A percentile compares a stretch with the other conserved stretches of the same genome.
These are phyloP conservation scores for Ornithoptera priamus DNA, from an alignment of 2,888 invertebrate species.

Conservation along the genomic window DNA sequence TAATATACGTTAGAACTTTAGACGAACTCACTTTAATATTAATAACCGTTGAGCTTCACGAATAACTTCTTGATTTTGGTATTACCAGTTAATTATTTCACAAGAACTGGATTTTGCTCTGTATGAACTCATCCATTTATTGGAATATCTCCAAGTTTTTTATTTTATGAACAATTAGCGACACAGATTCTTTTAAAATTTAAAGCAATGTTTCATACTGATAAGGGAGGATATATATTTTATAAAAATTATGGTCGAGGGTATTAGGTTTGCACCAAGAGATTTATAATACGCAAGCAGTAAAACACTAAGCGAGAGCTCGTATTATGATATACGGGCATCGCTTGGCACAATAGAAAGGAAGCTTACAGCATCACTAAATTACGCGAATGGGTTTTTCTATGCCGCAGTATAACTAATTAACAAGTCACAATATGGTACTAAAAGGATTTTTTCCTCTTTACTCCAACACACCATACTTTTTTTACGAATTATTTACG, in stretches of 20 bases:
- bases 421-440: neutral
- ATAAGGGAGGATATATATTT: constrained; percentile 5
- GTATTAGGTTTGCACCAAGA: constrained; percentile 24
- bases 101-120: neutral
- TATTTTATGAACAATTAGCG: too few species aligned
- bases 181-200: too few species aligned
- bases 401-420: neutral
- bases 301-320: constrained; percentile 28
- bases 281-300: constrained; percentile 13
- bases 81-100: constrained; percentile 3
- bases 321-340: constrained; percentile 30
- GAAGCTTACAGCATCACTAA: constrained; percentile 23
- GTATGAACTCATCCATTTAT: neutral
- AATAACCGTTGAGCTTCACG: constrained; percentile 26
- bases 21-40: constrained; percentile 33
- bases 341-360: constrained; percentile 24
- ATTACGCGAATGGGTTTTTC: constrained; percentile 5
- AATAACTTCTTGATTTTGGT: neutral
- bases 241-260: constrained; percentile 10
- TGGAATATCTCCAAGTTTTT: too few species aligned
- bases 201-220: neutral
- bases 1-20: constrained; percentile 68
- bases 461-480: too few species aligned
- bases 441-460: neutral
- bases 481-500: too few species aligned